Evolutionary conservation across 2,888 invertebrate genomes (phyloP).

Genomic region (Heliconius sara): DNA sequence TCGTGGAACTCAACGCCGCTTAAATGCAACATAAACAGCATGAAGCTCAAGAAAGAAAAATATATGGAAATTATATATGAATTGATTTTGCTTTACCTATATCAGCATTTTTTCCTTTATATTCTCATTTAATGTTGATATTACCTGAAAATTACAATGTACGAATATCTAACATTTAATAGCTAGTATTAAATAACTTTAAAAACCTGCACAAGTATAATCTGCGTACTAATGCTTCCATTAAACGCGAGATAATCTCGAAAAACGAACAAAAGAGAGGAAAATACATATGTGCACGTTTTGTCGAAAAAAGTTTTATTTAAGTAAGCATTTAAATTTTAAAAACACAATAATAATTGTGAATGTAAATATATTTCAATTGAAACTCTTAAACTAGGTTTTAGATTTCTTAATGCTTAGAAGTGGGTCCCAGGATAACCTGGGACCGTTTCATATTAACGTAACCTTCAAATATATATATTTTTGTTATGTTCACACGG

Average conservation of each 20-base stretch:
- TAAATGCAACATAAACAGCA: no score
- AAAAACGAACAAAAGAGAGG: slow-evolving; percentile 28
- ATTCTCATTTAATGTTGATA: background rate
- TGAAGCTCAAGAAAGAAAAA: no score
- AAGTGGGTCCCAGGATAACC: no score
- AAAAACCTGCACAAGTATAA: slow-evolving; percentile 34
- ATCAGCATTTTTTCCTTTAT: background rate
- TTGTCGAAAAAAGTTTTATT: slow-evolving; percentile 27
- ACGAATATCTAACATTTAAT: background rate
- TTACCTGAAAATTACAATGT: background rate
- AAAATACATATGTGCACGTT: slow-evolving; percentile 26
- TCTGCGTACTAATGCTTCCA: slow-evolving; percentile 38
- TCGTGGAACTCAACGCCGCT: no score
- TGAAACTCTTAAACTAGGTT: background rate
- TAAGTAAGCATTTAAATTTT: background rate
- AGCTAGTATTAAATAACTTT: slow-evolving; percentile 8
- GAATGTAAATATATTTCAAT: background rate
- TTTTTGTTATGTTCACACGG: no score
- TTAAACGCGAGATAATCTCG: slow-evolving; percentile 43
- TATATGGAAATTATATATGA: no score
- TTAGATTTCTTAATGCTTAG: no score
- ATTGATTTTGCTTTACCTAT: no score
- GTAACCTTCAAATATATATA: no score
- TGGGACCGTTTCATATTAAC: no score
- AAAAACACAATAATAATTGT: background rate